Base-by-base conservation (phyloP, 2,888 invertebrate species). In the Mythimna ferrago region DNA sequence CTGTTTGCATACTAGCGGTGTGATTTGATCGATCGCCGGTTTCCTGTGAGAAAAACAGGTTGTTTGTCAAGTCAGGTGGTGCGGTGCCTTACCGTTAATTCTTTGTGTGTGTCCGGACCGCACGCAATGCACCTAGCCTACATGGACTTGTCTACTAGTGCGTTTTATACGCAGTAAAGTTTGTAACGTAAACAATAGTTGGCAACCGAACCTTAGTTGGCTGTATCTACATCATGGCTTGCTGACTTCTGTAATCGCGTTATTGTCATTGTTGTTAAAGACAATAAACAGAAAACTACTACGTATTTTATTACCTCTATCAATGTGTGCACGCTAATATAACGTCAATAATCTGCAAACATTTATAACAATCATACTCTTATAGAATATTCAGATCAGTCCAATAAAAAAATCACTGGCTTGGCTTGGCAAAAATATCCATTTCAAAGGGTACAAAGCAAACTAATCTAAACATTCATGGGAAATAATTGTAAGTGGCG, bases 31-130 rank as follows among this genome's bases (percentile, higher is more conserved):
- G 92, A 94, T 93, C 89, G 92, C 91, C 88, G 90, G 92, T 94
- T 94, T 94, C 94, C 94, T 94, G 93, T 94, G 93, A 94, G 94
- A 94, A 94, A 92, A 92, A 90, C 93, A 92, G 93, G 91, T 93
- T 93, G 94, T 93, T 94, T 94, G 91, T 92, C 91, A 91, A 93
- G 92, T 91, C 92, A 93, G 92, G 93, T 93, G 92, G 91, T 89
- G 87, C 88, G 86, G 90, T 90, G 90, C 89, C 87, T 91, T 92
- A 93, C 93, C 92, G 92, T 94, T 93, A 91, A 84, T 88, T 91
- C 89, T 90, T 89, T 92, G 89, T 78, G 86, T 88, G 88, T 86
- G 88, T 89, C 85, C 88, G 85, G 89, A 89, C 91, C 90, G 90
- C 91, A 90, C 89, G 88, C 90, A 89, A 85, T 83, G 81, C 81